These are phyloP conservation scores for Entomyzon cyanotis DNA, from an alignment of 2,113 vertebrate species.

Conservation along the genomic window DNA sequence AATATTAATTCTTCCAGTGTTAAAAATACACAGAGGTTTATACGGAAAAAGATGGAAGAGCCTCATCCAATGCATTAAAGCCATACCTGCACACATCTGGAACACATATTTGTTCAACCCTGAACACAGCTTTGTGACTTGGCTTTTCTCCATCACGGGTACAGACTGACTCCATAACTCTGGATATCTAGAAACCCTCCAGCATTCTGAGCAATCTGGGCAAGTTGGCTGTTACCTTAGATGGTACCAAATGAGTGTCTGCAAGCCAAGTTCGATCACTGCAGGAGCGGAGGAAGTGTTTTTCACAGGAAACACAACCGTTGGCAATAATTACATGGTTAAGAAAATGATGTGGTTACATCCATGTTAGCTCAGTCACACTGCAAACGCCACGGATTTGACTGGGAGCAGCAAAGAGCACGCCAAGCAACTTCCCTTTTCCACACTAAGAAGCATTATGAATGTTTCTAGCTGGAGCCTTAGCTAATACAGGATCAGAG, in stretches of 20 bases:
- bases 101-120: not conserved
- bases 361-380: not conserved
- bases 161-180: not conserved
- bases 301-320: not conserved
- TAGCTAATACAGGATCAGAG: not conserved
- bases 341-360: not conserved
- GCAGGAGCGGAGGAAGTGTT: not conserved
- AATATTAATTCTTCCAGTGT: not conserved
- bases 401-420: slow-evolving; percentile 4
- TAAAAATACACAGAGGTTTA: not conserved
- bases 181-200: not conserved
- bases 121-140: not conserved
- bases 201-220: not conserved
- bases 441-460: not conserved
- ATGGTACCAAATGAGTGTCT: not conserved
- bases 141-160: not conserved
- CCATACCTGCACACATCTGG: not conserved
- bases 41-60: not conserved
- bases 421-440: not conserved
- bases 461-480: not conserved
- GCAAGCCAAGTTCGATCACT: not conserved
- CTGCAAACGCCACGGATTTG: not conserved
- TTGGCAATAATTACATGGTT: not conserved
- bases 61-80: not conserved
- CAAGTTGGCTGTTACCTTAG: not conserved